Base-by-base conservation (phyloP, 2,113 vertebrate species). In the Stercorarius parasiticus region DNA sequence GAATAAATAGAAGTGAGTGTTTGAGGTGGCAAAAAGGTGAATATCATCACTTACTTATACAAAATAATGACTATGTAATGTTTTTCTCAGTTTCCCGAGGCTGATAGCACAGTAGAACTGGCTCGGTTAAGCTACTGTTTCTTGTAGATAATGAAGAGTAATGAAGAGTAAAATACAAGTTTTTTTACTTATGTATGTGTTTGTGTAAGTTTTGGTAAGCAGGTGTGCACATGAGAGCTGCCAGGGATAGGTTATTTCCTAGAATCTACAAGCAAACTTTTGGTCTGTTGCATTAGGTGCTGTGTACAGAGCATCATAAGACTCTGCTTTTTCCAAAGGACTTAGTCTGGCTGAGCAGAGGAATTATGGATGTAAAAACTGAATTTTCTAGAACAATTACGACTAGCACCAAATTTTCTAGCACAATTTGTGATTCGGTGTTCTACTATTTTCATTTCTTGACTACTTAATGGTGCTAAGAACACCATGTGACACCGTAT, bases 21-120 rank as follows among this genome's bases (percentile, higher is more conserved):
- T 94, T 86, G 43, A 89, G 27, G 56, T 91, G 95, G 53, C 72
- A 89, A 91, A 69, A 93, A 88, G 40, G 70, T 92, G 66, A 72
- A 59, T 90, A 61, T 91, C 90, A 61, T 87, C 9, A 79, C 21
- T 86, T 88, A 70, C 40, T 90, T 96, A 45, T 92, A 92, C 40
- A 82, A 71, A 93, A 78, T 55, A 27, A 82, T 62, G 14, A 61
- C 26, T 76, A 20, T 34, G 11, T 36, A 71, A 82, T 25, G 7
- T 30, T 94, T 96, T 90, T 80, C 34, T 91, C 25, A 11, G 32
- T 79, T 82, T 97, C 70, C 58, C 76, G 47, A 32, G 78, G 61
- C 80, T 88, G 26, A 62, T 18, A 74, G 17, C 26, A 65, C 14
- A 56, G 14, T 87, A 69, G 82, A 38, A 38, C 15, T 59, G 36